Base-by-base conservation (phyloP, 2,888 invertebrate species). In the Nomada fabriciana region DNA sequence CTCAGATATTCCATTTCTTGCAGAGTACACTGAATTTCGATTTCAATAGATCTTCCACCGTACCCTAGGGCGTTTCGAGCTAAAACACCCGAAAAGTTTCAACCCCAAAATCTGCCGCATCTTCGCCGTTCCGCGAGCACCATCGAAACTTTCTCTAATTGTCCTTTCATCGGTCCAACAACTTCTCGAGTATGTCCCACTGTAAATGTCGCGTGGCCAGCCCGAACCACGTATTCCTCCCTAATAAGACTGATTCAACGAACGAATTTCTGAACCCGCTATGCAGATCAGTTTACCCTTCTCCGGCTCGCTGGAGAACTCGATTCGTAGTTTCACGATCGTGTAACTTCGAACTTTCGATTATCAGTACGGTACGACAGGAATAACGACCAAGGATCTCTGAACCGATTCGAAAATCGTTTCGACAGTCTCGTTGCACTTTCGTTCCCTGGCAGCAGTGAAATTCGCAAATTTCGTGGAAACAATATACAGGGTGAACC, bases 141-240 rank as follows among this genome's bases (percentile, higher is more conserved):
- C 11, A 11, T 23, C 5, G 47, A 25, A 83, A 76, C 53, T 79
- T 86, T 77, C 83, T 75, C 77, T 82, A 80, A 82, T 82, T 76
- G 72, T 65, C 79, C 69, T 65, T 60, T 76, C 73, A 65, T 61
- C 72, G 67, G n/a, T 29, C 20, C 52, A 29, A 57, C 43, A 75
- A 82, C 72, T 84, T 82, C 57, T 18, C 25, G 25, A 50, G 42
- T 69, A 61, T 59, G 75, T 61, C 61, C 55, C 36, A 57, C 72
- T 72, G 76, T 81, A 73, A 77, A 59, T 70, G 83, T 77, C 67
- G 70, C 52, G 11, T 50, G 36, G n/a, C 67, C 29, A n/a, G 11
- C 53, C 29, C 42, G 29, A n/a, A 69, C 36, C 65, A 47, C 42
- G 60, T 52, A 63, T 25, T 70, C 47, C 69, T 13, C 67, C 36